Evolutionary conservation across 2,113 vertebrate species (phyloP), one percentile per base, ranked within the genome.

Genomic region (Gambusia affinis): DNA sequence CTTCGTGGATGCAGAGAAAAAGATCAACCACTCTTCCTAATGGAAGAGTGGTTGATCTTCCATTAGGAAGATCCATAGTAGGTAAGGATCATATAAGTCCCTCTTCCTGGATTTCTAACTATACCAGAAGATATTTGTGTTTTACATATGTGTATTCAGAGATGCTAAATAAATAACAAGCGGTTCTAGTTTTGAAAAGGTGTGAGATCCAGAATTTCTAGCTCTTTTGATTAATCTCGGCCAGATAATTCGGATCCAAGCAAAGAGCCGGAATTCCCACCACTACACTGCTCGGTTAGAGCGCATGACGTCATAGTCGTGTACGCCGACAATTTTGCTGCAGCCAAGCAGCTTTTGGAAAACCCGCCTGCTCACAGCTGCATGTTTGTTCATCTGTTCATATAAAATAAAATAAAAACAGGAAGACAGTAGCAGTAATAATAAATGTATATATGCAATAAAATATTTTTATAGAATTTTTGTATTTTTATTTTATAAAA

Each of bases 251-350:
- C 3, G 51, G 51, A 57, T 57, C 51, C 22, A 7, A 10, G 10
- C 24, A 57, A n/a, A n/a, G 51, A 57, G 24, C 7, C 51, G 51
- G 17, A 57, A 57, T 57, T 57, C 51, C 22, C 51, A 57, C 10
- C 24, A 57, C 22, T n/a, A n/a, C 90, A 92, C 70, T 70, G 87
- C 79, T 84, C 74, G 67, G 87, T 87, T 78, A 78, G 74, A 80
- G 57, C 74, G 65, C 30, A 60, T 91, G 89, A 91, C 89, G 92
- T 93, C 92, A 93, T 73, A 30, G 27, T 51, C 54, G 7, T 64
- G 68, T 66, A 72, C 6, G 76, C 51, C 66, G 30, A 51, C 33
- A 62, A 33, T 3, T 47, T 0, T 68, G 87, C 22, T 42, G 81
- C 83, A 64, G 89, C 86, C 64, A 82, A 0, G 44, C 4, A 14